Percentiles rank a stretch among this genome's conserved stretches.
phyloP scores from a whole-genome alignment of 2,888 invertebrate species.

The Idaea aversata region DNA sequence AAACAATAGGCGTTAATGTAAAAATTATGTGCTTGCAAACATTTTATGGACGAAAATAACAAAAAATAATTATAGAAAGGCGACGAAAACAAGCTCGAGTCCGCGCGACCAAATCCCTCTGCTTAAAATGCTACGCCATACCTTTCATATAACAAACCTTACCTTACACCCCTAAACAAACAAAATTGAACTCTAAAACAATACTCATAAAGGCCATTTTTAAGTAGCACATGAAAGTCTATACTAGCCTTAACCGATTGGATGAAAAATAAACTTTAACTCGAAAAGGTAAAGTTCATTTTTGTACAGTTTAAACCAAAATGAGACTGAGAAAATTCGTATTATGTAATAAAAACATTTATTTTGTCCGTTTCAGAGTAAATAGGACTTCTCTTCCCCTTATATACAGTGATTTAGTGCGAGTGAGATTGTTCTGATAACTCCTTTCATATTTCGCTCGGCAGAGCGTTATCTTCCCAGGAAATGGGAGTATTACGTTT shows the following conservation, averaged over 20 bases:
- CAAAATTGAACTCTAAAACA: slow-evolving; percentile 40
- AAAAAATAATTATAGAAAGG: slow-evolving; percentile 36
- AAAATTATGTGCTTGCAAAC: not conserved
- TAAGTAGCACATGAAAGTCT: slow-evolving; percentile 9
- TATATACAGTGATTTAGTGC: slow-evolving; percentile 78
- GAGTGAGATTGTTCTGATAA: slow-evolving; percentile 78
- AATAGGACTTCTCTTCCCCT: slow-evolving; percentile 76
- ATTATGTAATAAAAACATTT: slow-evolving; percentile 80
- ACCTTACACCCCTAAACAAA: slow-evolving; percentile 41
- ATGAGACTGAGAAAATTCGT: slow-evolving; percentile 75
- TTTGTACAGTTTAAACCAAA: slow-evolving; percentile 32
- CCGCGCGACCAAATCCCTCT: slow-evolving; percentile 68
- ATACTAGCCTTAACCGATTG: not conserved
- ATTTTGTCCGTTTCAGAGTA: slow-evolving; percentile 78
- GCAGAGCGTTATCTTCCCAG: slow-evolving; percentile 73
- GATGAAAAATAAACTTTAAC: slow-evolving; percentile 26
- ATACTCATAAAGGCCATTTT: slow-evolving; percentile 33
- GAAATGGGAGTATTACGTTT: slow-evolving; percentile 67
- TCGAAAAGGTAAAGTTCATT: slow-evolving; percentile 33
- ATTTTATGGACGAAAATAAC: slow-evolving; percentile 11
- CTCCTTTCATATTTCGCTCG: slow-evolving; percentile 75
- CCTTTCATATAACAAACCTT: slow-evolving; percentile 66
- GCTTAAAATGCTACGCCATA: slow-evolving; percentile 75
- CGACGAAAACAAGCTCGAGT: slow-evolving; percentile 44
- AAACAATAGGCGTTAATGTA: not conserved